Base-by-base conservation (phyloP, 1,140 invertebrate genomes). In the Archivesica marissinica region DNA sequence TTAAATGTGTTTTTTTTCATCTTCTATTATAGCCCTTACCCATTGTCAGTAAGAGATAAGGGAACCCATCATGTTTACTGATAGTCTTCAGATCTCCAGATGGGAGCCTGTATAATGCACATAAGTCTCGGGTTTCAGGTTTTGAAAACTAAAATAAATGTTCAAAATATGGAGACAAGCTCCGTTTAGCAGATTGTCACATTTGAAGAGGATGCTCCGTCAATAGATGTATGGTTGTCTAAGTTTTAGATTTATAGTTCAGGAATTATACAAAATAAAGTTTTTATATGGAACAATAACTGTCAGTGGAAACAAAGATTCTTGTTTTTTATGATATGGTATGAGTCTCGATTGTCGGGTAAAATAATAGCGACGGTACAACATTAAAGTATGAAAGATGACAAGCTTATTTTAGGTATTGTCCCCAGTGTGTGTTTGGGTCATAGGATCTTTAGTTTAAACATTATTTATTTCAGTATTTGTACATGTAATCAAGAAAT, bases 201-300 rank as follows among this genome's bases (percentile, higher is more conserved):
- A 23, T 68, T 9, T 44, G 9, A 41, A 1, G 61, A 9, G 44
- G 20, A 68, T 68, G 2, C 2, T 15, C 28, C 20, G 6, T 72
- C 15, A 17, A 72, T 20, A 25, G 25, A 72, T 44, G 39, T 50
- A 44, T 28, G 68, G 23, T 72, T 72, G 68, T 72, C 68, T 44
- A 72, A 7, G 68, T 47, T 72, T 72, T 52, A 72, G 68, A 72
- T 72, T 70, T 72, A 72, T 72, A 50, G 33, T 47, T 72, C 9
- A 20, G 28, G 25, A 47, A 50, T 72, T 72, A 72, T 72, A 50
- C 44, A 72, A 72, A 72, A 72, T 72, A 44, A 33, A 72, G 33
- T 33, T 72, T 72, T 52, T 41, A 47, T 72, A 28, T 47, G n/a
- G 41, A 33, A 28, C 41, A 20, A 28, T 47, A 72, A 50, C 41